Evolutionary conservation across 2,797 vertebrate genomes (phyloP), one percentile per base, ranked within the genome.

Genomic region (Pterois miles): DNA sequence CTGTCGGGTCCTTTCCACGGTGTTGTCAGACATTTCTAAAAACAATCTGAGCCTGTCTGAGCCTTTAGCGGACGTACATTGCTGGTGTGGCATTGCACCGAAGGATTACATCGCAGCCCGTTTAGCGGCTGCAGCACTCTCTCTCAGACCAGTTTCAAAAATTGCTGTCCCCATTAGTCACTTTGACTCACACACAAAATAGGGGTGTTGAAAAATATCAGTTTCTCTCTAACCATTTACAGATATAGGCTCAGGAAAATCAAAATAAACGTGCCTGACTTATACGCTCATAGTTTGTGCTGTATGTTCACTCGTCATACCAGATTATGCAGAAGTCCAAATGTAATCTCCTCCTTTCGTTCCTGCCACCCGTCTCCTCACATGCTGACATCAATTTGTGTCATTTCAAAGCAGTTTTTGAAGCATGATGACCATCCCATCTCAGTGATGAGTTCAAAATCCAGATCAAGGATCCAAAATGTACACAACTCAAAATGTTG

Each of bases 381-480:
- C 71, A 25, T 11, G 0, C 13, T 34, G 8, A 52, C 43, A 13
- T 80, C 56, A 50, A 27, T 53, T 23, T 71, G 8, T 66, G 31
- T 70, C n/a, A 52, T 62, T 74, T 71, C 60, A 70, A 65, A 87
- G 66, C 48, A 62, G 16, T 80, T 83, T 87, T 27, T 65, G 43
- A 82, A 78, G 63, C 54, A 71, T 78, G 63, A 65, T 68, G 43
- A n/a, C 57, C 29, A 3, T 72, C 54, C 59, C 66, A 56, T n/a
- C n/a, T n/a, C n/a, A 70, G n/a, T 50, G 75, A 82, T 79, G 50
- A 64, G 6, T 80, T 74, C 12, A 62, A 43, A 52, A 82, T 70
- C 58, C 71, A 72, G 43, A 76, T 6, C 3, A 76, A 66, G 50
- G 63, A 82, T 86, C 59, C 70, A 22, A 60, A 81, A 75, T 31